These are phyloP conservation scores for Myxocyprinus asiaticus DNA, from an alignment of 2,113 vertebrate species.

Conservation along the genomic window DNA sequence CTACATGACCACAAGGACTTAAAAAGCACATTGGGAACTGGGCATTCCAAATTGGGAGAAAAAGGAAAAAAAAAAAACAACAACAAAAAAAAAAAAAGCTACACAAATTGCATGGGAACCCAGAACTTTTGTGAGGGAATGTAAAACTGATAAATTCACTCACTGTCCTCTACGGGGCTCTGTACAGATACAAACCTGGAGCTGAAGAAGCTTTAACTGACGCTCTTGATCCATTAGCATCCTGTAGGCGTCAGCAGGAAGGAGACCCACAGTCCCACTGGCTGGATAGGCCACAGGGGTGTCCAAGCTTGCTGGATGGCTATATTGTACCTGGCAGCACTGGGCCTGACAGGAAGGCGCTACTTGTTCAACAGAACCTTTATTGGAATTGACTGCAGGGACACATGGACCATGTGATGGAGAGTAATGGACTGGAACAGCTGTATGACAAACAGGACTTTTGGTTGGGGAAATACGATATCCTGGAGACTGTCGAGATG, in stretches of 20 bases:
- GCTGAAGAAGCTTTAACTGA: slow-evolving; percentile 90
- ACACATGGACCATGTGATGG: slow-evolving; percentile 58
- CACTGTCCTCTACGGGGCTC: too few relatives aligned
- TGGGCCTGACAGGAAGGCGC: slow-evolving; percentile 48
- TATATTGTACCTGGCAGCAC: slow-evolving; percentile 63
- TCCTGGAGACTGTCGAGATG: slow-evolving; percentile 60
- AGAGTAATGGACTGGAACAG: slow-evolving; percentile 61
- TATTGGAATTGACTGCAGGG: slow-evolving; percentile 8
- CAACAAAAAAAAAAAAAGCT: too few relatives aligned
- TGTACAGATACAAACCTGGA: slow-evolving; percentile 80
- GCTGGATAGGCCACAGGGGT: too few relatives aligned
- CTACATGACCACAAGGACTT: too few relatives aligned
- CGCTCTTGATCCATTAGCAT: slow-evolving; percentile 88
- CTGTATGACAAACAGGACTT: slow-evolving; percentile 60
- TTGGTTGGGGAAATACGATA: slow-evolving; percentile 62
- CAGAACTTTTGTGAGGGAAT: too few relatives aligned
- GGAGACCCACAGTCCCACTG: slow-evolving; percentile 60
- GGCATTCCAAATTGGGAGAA: too few relatives aligned
- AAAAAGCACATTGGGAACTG: too few relatives aligned
- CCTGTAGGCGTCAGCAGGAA: slow-evolving; percentile 81
- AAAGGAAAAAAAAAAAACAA: too few relatives aligned
- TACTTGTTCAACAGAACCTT: neutral
- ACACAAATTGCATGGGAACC: too few relatives aligned
- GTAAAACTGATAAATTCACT: too few relatives aligned
- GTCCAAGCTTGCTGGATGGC: slow-evolving; percentile 42